A percentile compares a stretch with the other conserved stretches of the same genome.
These are phyloP conservation scores for Drosophila melanica DNA, from an alignment of 1,140 invertebrate genomes.

Conservation along the genomic window DNA sequence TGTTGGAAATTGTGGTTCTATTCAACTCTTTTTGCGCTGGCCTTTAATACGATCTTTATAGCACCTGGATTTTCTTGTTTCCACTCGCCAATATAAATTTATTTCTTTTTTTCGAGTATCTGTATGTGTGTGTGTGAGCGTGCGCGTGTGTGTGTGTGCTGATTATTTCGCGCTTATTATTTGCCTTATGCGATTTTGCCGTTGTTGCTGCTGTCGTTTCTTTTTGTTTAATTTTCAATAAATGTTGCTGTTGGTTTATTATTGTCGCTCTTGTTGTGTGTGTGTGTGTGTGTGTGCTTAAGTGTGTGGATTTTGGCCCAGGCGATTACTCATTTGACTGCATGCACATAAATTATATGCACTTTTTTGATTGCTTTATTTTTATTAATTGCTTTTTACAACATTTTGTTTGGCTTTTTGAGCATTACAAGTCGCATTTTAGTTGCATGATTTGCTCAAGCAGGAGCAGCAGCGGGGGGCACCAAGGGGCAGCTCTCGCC, in stretches of 20 bases:
- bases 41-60: slow-evolving; percentile 78
- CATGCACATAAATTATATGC: slow-evolving; percentile 78
- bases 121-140: slow-evolving; percentile 4
- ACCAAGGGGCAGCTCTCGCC: slow-evolving; percentile 10
- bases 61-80: slow-evolving; percentile 82
- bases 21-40: slow-evolving; percentile 27
- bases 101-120: slow-evolving; percentile 59
- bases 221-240: slow-evolving; percentile 78
- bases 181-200: slow-evolving; percentile 55
- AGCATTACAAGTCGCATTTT: slow-evolving; percentile 56
- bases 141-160: slow-evolving; percentile 50
- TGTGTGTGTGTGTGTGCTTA: slow-evolving; percentile 13
- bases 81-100: slow-evolving; percentile 75
- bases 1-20: slow-evolving; percentile 1
- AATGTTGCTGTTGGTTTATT: slow-evolving; percentile 71
- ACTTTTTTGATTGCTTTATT: slow-evolving; percentile 74
- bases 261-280: slow-evolving; percentile 40
- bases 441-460: slow-evolving; percentile 43
- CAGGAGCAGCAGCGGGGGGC: slow-evolving; percentile 5
- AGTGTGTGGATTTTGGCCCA: slow-evolving; percentile 40
- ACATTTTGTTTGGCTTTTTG: slow-evolving; percentile 56
- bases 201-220: slow-evolving; percentile 36
- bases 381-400: slow-evolving; percentile 80
- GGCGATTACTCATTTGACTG: slow-evolving; percentile 82
- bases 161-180: slow-evolving; percentile 82